Evolutionary conservation across 1,140 invertebrate species (phyloP).

Genomic region (Patella vulgata): DNA sequence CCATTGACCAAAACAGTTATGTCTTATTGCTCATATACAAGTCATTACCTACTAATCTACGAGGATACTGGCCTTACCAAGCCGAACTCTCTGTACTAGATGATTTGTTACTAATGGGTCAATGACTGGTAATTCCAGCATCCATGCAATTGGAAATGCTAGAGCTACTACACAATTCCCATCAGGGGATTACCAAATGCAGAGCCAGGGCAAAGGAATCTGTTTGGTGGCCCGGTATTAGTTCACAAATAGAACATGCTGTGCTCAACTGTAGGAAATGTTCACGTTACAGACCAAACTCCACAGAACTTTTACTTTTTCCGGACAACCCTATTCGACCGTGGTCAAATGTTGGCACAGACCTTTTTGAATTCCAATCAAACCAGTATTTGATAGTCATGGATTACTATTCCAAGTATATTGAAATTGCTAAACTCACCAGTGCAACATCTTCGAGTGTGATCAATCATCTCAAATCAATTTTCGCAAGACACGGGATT

Average conservation of each 20-base stretch:
- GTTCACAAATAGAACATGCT: constrained; percentile 36
- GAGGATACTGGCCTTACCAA: constrained; percentile 28
- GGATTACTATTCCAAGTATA: constrained; percentile 30
- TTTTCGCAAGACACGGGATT: constrained; percentile 64
- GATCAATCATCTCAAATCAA: constrained; percentile 24
- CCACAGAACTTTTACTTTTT: too few species aligned
- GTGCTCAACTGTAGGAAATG: constrained; percentile 35
- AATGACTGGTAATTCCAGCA: constrained; percentile 53
- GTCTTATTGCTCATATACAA: constrained; percentile 5
- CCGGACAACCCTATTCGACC: constrained; percentile 18
- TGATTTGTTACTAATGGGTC: constrained; percentile 48
- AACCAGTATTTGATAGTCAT: constrained; percentile 28
- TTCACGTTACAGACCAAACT: constrained; percentile 22
- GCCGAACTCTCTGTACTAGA: constrained; percentile 18
- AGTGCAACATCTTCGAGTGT: constrained; percentile 9
- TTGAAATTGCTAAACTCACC: constrained; percentile 29
- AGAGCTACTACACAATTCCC: constrained; percentile 49
- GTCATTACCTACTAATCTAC: too few species aligned
- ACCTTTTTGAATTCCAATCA: constrained; percentile 25
- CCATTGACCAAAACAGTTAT: constrained; percentile 3
- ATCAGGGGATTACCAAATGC: constrained; percentile 48
- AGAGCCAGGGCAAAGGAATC: constrained; percentile 36
- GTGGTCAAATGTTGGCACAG: constrained; percentile 25
- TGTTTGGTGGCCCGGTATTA: constrained; percentile 48
- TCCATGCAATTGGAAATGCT: constrained; percentile 47